Conservation (phyloP, 2,113 vertebrate genomes). For the Psittacara wagleri region DNA sequence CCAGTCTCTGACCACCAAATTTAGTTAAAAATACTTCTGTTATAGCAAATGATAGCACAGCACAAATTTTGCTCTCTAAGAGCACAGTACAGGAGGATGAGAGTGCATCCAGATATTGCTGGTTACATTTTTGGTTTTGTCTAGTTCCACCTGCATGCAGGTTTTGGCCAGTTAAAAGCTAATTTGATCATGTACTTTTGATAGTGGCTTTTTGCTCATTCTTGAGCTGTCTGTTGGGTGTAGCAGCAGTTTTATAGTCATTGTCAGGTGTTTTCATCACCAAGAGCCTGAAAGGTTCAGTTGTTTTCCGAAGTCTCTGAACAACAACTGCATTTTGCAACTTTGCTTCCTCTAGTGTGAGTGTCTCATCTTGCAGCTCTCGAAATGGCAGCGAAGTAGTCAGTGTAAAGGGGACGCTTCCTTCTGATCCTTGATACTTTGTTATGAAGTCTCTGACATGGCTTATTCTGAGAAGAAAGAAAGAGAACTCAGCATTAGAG, state of each 20-base stretch:
- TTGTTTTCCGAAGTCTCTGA: slow-evolving; percentile 82
- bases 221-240: not conserved
- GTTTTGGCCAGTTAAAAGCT: slow-evolving; percentile 5
- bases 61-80: not conserved
- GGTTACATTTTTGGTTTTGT: slow-evolving; percentile 57
- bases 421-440: slow-evolving; percentile 78
- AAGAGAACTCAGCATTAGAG: not conserved
- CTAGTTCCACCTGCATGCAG: slow-evolving; percentile 14
- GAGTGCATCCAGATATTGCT: slow-evolving; percentile 48
- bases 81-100: not conserved
- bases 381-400: slow-evolving; percentile 85
- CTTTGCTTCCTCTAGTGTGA: slow-evolving; percentile 86
- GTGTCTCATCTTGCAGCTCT: slow-evolving; percentile 78
- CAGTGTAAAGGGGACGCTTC: slow-evolving; percentile 80
- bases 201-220: not conserved
- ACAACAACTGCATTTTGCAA: slow-evolving; percentile 88
- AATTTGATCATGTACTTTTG: slow-evolving; percentile 12
- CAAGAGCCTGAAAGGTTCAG: slow-evolving; percentile 77
- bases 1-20: not conserved
- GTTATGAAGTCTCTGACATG: slow-evolving; percentile 89
- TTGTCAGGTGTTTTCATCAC: not conserved
- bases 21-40: not conserved
- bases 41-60: not conserved
- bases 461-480: slow-evolving; percentile 77
- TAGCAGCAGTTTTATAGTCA: slow-evolving; percentile 23